Percentiles rank a stretch among this genome's conserved stretches.
Evolutionary conservation across 2,113 vertebrate genomes (phyloP).

Genomic region (Ophthalmolycus amberensis): DNA sequence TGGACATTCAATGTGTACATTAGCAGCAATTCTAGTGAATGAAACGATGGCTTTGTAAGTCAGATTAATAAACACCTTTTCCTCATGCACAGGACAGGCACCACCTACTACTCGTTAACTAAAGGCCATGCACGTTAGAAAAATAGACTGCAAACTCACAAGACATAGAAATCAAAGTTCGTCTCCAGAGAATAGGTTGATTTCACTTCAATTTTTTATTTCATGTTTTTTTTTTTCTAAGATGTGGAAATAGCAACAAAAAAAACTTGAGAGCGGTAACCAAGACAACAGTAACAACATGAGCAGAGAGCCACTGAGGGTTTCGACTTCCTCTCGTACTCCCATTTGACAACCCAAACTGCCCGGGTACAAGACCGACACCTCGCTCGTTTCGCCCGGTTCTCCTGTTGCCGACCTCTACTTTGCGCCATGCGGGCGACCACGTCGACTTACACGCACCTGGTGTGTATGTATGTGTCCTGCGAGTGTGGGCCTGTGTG

Average conservation of each 20-base stretch:
- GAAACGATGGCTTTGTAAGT: conserved; percentile 74
- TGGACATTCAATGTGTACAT: conserved; percentile 81
- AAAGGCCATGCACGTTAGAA: conserved; percentile 78
- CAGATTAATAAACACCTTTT: conserved; percentile 65
- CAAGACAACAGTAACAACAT: conserved; percentile 83
- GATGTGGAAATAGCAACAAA: conserved; percentile 87
- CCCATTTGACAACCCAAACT: conserved; percentile 53
- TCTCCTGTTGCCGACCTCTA: conserved; percentile 23
- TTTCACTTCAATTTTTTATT: conserved; percentile 86
- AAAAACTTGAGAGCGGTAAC: conserved; percentile 82
- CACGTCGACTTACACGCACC: conserved; percentile 17
- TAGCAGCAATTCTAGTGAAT: conserved; percentile 80
- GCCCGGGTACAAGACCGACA: conserved; percentile 69
- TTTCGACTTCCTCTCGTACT: conserved; percentile 58
- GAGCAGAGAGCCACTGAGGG: conserved; percentile 77
- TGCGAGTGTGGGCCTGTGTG: conserved; percentile 62
- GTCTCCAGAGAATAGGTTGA: conserved; percentile 80
- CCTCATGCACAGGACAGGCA: conserved; percentile 78
- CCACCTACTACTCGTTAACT: conserved; percentile 59
- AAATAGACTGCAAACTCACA: conserved; percentile 76
- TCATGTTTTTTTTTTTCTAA: conserved; percentile 78
- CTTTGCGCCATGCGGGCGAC: conserved; percentile 34
- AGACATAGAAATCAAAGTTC: conserved; percentile 81
- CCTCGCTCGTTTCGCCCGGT: conserved; percentile 27
- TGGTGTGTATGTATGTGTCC: conserved; percentile 46